Evolutionary conservation across 37 sponge, comb jelly and placozoan species (phyloP).

Genomic region (Bolinopsis microptera): DNA sequence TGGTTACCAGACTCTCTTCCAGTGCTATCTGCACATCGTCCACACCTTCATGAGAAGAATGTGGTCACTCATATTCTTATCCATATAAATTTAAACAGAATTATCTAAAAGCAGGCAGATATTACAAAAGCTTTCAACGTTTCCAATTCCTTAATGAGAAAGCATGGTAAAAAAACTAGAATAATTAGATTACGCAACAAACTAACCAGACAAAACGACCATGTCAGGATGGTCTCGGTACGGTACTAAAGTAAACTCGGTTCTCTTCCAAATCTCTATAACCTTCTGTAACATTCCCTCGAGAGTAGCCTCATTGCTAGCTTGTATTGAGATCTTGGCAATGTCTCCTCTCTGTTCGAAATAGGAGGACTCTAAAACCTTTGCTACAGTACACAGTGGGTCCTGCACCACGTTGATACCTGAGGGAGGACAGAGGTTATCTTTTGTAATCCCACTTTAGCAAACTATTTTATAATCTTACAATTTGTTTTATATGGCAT

Average conservation of each 20-base stretch:
- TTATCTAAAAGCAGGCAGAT: too few species aligned
- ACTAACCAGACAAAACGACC: constrained; percentile 51
- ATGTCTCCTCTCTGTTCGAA: constrained; percentile 70
- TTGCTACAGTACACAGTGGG: constrained; percentile 58
- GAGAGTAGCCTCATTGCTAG: constrained; percentile 71
- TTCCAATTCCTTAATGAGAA: too few species aligned
- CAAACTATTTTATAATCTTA: not conserved
- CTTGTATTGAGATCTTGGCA: constrained; percentile 69
- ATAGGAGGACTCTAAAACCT: constrained; percentile 51
- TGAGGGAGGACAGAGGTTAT: not conserved
- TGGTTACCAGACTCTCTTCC: constrained; percentile 77
- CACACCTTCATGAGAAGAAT: constrained; percentile 69
- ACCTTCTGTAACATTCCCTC: constrained; percentile 79
- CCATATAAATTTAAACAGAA: too few species aligned
- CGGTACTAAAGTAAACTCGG: constrained; percentile 70
- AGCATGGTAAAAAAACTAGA: too few species aligned
- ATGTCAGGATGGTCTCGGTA: constrained; percentile 66
- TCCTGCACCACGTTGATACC: constrained; percentile 57
- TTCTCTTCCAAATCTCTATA: constrained; percentile 65
- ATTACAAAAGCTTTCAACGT: too few species aligned
- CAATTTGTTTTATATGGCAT: too few species aligned
- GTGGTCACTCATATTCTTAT: constrained; percentile 48
- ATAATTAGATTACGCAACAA: too few species aligned
- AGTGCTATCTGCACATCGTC: constrained; percentile 73
- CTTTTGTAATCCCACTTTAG: not conserved